Percentiles rank a stretch among this genome's conserved stretches.
Evolutionary conservation across 2,888 invertebrate species (phyloP).

Genomic region (Cryptus armator): DNA sequence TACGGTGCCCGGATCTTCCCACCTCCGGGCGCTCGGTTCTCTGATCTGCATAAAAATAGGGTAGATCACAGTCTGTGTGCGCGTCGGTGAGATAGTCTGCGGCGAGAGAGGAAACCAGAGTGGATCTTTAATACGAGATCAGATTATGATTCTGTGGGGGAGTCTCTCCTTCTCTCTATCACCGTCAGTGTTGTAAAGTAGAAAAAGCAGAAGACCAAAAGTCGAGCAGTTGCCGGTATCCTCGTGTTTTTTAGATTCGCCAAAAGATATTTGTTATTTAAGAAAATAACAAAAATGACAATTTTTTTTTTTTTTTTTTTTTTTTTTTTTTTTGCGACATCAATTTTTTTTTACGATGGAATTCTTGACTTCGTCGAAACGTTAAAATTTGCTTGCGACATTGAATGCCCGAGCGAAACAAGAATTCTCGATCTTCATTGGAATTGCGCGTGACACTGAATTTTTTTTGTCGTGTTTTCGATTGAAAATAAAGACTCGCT

Average conservation of each 20-base stretch:
- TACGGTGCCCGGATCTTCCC: slow-evolving; percentile 80
- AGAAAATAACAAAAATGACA: background rate
- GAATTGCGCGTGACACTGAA: background rate
- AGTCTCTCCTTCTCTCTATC: slow-evolving; percentile 65
- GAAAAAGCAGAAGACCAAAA: slow-evolving; percentile 39
- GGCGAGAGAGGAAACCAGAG: slow-evolving; percentile 68
- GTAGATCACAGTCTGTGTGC: slow-evolving; percentile 69
- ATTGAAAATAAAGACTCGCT: slow-evolving; percentile 67
- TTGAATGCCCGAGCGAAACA: too few relatives aligned
- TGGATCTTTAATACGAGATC: slow-evolving; percentile 83
- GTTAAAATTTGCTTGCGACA: background rate
- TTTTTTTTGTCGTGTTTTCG: slow-evolving; percentile 15
- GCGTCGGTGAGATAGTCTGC: slow-evolving; percentile 62
- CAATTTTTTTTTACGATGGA: too few relatives aligned
- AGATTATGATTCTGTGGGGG: slow-evolving; percentile 83
- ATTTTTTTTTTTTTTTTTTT: background rate
- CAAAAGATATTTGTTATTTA: background rate
- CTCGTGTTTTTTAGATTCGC: slow-evolving; percentile 1
- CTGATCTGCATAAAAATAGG: slow-evolving; percentile 84
- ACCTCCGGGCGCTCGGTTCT: slow-evolving; percentile 81
- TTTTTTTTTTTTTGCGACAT: too few relatives aligned
- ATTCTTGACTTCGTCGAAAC: background rate
- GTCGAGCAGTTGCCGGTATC: slow-evolving; percentile 20
- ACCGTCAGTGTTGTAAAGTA: slow-evolving; percentile 35
- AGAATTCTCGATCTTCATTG: background rate